phyloP scores from a whole-genome alignment of 2,113 vertebrate genomes.

The Notiomystis cincta region DNA sequence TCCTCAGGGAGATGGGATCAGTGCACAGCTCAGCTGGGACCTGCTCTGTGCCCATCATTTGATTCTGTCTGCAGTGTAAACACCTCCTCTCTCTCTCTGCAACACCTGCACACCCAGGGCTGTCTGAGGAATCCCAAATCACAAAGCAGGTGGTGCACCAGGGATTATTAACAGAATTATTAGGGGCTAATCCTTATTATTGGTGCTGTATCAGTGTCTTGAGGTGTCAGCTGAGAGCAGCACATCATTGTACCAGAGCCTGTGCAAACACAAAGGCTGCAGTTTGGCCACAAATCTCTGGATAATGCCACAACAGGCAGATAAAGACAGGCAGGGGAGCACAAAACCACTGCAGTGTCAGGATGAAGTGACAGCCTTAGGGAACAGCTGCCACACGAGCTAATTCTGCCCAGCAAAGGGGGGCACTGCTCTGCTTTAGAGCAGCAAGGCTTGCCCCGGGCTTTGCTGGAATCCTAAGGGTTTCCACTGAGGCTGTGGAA shows the following conservation, averaged over 20 bases:
- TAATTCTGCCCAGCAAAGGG: not conserved
- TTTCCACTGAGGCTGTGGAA: not conserved
- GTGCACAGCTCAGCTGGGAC: not conserved
- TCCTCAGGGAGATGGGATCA: not conserved
- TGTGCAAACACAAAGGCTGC: not conserved
- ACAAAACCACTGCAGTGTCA: not conserved
- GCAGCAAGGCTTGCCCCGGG: not conserved
- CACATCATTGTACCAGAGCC: too few relatives aligned
- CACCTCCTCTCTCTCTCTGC: not conserved
- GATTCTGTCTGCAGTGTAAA: not conserved
- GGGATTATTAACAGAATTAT: not conserved
- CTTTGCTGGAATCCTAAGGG: not conserved
- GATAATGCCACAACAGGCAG: rapidly evolving
- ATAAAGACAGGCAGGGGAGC: not conserved
- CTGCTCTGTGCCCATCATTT: not conserved
- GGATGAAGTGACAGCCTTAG: not conserved
- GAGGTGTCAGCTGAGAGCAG: not conserved
- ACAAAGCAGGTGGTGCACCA: not conserved
- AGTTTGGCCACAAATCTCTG: not conserved
- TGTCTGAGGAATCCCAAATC: not conserved
- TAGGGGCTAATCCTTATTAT: not conserved
- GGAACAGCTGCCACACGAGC: not conserved
- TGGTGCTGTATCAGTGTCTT: not conserved
- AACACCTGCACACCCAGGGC: not conserved
- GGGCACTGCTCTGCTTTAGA: not conserved